Evolutionary conservation across 2,113 vertebrate species (phyloP), one percentile per base, ranked within the genome.

Genomic region (Gila orcuttii): DNA sequence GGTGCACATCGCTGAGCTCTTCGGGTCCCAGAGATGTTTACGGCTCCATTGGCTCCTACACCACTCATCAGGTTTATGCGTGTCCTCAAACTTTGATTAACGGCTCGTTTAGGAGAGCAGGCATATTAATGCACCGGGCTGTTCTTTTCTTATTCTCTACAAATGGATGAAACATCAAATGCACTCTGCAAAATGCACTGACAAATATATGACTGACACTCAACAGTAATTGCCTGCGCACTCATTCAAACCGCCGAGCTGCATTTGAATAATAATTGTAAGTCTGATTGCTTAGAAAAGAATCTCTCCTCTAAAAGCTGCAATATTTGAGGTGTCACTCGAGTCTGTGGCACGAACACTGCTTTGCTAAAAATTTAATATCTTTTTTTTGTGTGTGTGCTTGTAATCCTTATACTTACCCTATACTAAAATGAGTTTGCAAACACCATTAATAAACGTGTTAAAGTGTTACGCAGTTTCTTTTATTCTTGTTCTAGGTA

Each of bases 121-220:
- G 21, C 42, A 31, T 68, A 84, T 80, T 28, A 88, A 82, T 79
- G 60, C 52, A 73, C 52, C 6, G 45, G 42, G 15, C 25, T 42
- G 71, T 81, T 84, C 85, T 87, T 85, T 88, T 76, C 68, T 71
- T 83, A 69, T 86, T 89, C 88, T 88, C 87, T 80, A 88, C 52
- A 87, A 88, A 89, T 52, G 28, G 87, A 79, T 10, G 69, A 52
- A 83, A 82, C 28, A 59, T 59, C 77, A 71, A 76, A 83, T 57
- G 19, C 76, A 74, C 86, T 85, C 69, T 9, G 45, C 57, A 23
- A 88, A 81, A 78, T 15, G 45, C 25, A 55, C 28, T 33, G 50
- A 55, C 75, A 55, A 77, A 77, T 77, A 77, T 77, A 82, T 64
- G 36, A 80, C 68, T 47, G 33, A 12, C 45, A 75, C 80, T 45